phyloP scores from a whole-genome alignment of 2,113 vertebrate species.

The Corythaixoides concolor region DNA sequence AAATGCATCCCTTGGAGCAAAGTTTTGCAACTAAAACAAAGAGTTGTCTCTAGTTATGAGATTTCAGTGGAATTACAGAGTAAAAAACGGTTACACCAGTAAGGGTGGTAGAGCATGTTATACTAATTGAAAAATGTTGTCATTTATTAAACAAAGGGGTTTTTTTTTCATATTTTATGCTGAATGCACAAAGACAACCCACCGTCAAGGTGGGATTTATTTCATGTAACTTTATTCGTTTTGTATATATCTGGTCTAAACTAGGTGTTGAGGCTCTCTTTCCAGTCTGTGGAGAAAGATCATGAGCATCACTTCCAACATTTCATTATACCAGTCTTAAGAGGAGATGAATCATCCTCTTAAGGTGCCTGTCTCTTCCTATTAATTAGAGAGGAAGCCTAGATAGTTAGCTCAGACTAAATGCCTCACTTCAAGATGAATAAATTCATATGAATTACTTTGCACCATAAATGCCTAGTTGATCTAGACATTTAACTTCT shows the following conservation, averaged over 20 bases:
- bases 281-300: neutral
- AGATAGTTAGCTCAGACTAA: neutral
- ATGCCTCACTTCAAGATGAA: neutral
- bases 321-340: neutral
- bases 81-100: neutral
- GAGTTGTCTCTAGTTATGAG: neutral
- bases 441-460: neutral
- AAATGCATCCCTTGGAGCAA: neutral
- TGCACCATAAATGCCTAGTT: neutral
- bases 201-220: neutral
- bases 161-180: neutral
- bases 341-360: neutral
- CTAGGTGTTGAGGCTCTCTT: neutral
- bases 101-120: neutral
- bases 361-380: neutral
- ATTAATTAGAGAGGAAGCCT: neutral
- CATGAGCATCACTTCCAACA: neutral
- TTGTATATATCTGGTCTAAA: neutral
- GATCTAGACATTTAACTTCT: neutral
- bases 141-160: neutral
- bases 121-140: neutral
- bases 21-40: neutral
- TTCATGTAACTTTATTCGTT: neutral
- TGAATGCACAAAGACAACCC: neutral
- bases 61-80: neutral